Evolutionary conservation across 2,113 vertebrate genomes (phyloP).

Genomic region (Pomatostomus ruficeps): DNA sequence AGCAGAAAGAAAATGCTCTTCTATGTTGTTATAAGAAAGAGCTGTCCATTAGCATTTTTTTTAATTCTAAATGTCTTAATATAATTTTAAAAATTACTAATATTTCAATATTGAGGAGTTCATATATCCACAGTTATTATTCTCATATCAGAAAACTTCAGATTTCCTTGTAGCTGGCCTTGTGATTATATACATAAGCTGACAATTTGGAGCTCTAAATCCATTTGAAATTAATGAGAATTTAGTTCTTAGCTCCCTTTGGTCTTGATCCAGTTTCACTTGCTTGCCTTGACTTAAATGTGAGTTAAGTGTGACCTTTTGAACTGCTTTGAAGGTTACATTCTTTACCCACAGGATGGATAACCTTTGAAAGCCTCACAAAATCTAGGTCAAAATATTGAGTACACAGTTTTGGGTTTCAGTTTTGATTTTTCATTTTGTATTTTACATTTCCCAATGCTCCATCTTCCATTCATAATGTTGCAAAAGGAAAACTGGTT

Average conservation of each 20-base stretch:
- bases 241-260: conserved; percentile 36
- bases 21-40: not conserved
- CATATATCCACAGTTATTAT: not conserved
- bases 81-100: not conserved
- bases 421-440: not conserved
- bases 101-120: not conserved
- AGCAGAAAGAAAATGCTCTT: not conserved
- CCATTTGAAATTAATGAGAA: conserved; percentile 27
- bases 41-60: not conserved
- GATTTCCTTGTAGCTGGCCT: not conserved
- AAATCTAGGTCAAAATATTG: not conserved
- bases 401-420: not conserved
- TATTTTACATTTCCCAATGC: not conserved
- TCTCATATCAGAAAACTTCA: not conserved
- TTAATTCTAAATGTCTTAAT: not conserved
- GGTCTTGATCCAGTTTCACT: conserved; percentile 17
- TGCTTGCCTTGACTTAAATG: not conserved
- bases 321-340: not conserved
- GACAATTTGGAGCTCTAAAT: conserved; percentile 7
- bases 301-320: not conserved
- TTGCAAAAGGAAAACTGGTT: not conserved
- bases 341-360: not conserved
- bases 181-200: not conserved
- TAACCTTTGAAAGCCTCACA: not conserved
- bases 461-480: not conserved